phyloP scores from a whole-genome alignment of 2,113 vertebrate species.

The Otolemur garnettii region DNA sequence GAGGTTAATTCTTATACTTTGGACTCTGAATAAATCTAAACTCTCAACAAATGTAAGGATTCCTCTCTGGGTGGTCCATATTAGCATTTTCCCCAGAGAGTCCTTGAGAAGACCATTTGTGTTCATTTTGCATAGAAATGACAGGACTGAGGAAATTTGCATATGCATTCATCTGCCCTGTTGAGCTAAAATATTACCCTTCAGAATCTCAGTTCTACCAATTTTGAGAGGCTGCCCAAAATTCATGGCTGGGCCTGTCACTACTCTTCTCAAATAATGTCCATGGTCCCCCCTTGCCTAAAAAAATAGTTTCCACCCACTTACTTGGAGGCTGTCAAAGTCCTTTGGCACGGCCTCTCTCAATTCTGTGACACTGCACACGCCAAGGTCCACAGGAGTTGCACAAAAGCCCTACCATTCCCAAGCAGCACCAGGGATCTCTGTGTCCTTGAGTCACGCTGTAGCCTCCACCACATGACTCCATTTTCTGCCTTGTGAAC shows the following conservation, averaged over 20 bases:
- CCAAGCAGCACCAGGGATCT: not conserved
- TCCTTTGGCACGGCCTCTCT: not conserved
- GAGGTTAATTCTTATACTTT: conserved; percentile 4
- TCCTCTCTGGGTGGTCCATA: not conserved
- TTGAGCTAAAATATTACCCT: conserved; percentile 73
- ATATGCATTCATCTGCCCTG: conserved; percentile 60
- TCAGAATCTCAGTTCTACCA: conserved; percentile 63
- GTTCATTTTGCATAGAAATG: conserved; percentile 68
- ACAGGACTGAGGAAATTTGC: conserved; percentile 61
- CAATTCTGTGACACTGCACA: not conserved
- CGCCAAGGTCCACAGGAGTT: not conserved
- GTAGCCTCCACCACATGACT: not conserved
- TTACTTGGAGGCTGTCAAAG: not conserved
- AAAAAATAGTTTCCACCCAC: not conserved
- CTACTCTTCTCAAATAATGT: not conserved
- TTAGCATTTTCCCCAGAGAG: conserved; percentile 53
- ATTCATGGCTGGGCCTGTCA: not conserved
- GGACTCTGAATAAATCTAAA: not conserved
- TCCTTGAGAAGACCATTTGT: conserved; percentile 41
- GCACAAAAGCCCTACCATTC: not conserved
- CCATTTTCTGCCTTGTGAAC: not conserved
- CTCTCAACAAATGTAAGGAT: not conserved
- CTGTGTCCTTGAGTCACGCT: accelerated
- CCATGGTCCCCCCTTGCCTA: not conserved
- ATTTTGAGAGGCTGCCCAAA: conserved; percentile 60